Evolutionary conservation across 2,797 vertebrate species (phyloP).

Genomic region (Eupleurogrammus muticus): DNA sequence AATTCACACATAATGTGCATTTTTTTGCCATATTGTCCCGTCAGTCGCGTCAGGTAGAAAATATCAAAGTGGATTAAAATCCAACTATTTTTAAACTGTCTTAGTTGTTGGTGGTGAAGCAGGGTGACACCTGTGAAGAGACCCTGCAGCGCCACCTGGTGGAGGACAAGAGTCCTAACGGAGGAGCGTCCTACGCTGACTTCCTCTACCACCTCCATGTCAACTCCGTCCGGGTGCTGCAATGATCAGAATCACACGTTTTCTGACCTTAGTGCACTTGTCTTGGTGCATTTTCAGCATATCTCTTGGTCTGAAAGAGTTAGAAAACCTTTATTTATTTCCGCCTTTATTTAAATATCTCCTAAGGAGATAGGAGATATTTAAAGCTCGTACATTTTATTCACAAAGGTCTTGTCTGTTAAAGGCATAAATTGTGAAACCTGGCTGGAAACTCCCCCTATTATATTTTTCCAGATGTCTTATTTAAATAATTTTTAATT

Average conservation of each 20-base stretch:
- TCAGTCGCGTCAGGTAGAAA: neutral
- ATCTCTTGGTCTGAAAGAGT: neutral
- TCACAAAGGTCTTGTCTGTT: no score
- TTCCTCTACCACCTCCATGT: slow-evolving; percentile 86
- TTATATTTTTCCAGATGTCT: no score
- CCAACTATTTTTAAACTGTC: slow-evolving; percentile 3
- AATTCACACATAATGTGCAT: no score
- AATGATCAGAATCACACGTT: slow-evolving; percentile 51
- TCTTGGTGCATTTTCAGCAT: neutral
- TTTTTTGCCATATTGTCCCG: no score
- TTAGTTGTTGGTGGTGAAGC: slow-evolving; percentile 82
- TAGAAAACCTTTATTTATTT: no score
- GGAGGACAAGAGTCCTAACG: slow-evolving; percentile 86
- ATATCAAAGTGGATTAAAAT: no score
- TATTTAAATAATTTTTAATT: no score
- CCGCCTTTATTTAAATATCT: no score
- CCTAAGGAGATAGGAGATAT: no score
- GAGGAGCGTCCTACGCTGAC: slow-evolving; percentile 86
- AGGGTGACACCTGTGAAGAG: slow-evolving; percentile 83
- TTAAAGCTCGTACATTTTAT: no score
- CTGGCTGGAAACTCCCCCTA: no score
- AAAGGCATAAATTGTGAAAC: no score
- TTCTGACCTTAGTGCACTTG: neutral
- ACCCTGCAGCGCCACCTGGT: slow-evolving; percentile 83
- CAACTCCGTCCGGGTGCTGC: slow-evolving; percentile 80